These are phyloP conservation scores for Recurvirostra avosetta DNA, from an alignment of 2,113 vertebrate genomes.

Conservation along the genomic window DNA sequence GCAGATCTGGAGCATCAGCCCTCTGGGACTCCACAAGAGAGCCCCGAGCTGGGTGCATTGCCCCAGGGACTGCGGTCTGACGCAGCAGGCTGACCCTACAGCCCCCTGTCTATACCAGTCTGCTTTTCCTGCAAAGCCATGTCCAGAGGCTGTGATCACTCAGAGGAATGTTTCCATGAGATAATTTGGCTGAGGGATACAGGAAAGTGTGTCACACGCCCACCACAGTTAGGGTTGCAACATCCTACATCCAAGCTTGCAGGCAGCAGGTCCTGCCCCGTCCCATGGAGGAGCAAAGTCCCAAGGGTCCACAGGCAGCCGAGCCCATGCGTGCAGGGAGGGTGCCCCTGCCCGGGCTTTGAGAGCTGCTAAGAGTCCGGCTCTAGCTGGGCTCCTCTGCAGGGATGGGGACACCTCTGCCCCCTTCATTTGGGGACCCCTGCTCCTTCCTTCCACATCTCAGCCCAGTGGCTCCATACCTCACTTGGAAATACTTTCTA, in stretches of 20 bases:
- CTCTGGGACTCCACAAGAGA: not conserved
- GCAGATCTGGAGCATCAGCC: not conserved
- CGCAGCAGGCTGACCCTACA: not conserved
- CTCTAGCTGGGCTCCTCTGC: not conserved
- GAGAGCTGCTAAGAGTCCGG: not conserved
- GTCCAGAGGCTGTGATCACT: fast-evolving
- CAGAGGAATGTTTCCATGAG: not conserved
- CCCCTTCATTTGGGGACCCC: not conserved
- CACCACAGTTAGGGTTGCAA: not conserved
- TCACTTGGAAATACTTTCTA: not conserved
- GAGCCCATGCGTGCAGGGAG: fast-evolving
- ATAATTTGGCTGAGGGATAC: not conserved
- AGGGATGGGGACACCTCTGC: not conserved
- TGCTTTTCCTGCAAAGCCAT: not conserved
- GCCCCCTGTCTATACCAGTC: fast-evolving
- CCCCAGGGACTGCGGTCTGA: fast-evolving
- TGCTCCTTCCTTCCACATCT: not conserved
- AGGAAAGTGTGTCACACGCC: fast-evolving
- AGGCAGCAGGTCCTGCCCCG: not conserved
- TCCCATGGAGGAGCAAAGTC: not conserved
- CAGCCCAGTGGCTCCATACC: not conserved
- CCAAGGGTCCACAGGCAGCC: not conserved
- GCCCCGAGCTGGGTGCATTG: not conserved
- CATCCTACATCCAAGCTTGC: fast-evolving
- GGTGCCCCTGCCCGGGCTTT: fast-evolving